A percentile compares a stretch with the other conserved stretches of the same genome.
phyloP scores from a whole-genome alignment of 2,113 vertebrate species.

The Cebus imitator region DNA sequence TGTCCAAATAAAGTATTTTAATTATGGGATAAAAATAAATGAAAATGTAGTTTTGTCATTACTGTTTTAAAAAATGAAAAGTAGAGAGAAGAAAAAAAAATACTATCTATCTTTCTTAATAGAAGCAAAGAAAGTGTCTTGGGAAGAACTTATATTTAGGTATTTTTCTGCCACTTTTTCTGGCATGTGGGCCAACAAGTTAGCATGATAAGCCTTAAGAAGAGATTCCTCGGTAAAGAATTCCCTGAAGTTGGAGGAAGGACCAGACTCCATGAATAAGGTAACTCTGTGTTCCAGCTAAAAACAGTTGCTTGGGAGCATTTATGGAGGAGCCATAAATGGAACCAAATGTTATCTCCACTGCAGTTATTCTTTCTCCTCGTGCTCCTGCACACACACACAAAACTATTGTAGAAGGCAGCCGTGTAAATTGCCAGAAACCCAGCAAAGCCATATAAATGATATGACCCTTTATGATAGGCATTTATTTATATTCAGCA shows the following conservation, averaged over 20 bases:
- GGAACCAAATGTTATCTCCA: not conserved
- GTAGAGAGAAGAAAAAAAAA: not conserved
- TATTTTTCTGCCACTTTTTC: not conserved
- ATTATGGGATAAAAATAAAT: not conserved
- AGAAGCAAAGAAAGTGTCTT: not conserved
- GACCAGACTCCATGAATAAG: not conserved
- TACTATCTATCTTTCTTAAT: not conserved
- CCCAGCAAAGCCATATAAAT: conserved; percentile 24
- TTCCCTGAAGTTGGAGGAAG: not conserved
- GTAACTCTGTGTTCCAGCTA: not conserved
- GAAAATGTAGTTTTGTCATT: not conserved
- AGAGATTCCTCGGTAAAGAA: not conserved
- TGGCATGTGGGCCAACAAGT: not conserved
- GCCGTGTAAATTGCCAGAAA: not conserved
- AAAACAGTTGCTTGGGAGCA: not conserved
- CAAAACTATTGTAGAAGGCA: not conserved
- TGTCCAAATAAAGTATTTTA: not conserved
- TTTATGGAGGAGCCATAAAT: not conserved
- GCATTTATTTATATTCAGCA: conserved; percentile 68
- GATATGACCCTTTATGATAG: conserved; percentile 40
- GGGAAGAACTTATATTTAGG: not conserved
- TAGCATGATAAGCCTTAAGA: not conserved
- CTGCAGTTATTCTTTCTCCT: not conserved
- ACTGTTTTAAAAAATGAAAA: not conserved
- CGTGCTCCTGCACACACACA: not conserved